Conservation (phyloP, 2,797 vertebrate species). For the Oreochromis mossambicus region DNA sequence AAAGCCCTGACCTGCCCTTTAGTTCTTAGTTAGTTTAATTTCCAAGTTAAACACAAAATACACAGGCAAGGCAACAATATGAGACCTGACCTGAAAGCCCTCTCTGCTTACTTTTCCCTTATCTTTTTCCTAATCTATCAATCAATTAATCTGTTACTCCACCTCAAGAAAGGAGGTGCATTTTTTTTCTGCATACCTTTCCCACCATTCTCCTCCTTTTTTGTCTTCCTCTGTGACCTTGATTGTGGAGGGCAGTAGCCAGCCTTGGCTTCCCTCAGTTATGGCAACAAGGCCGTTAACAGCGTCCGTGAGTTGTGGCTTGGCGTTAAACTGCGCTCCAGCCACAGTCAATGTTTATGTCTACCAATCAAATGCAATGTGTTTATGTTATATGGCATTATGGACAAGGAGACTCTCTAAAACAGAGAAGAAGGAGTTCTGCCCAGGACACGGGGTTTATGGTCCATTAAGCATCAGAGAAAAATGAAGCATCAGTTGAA, state of each 20-base stretch:
- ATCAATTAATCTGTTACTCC: neutral
- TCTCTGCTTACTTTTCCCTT: neutral
- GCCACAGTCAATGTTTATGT: conserved; percentile 79
- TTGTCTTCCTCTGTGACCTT: conserved; percentile 30
- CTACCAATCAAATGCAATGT: conserved; percentile 77
- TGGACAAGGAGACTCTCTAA: conserved; percentile 64
- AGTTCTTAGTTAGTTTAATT: neutral
- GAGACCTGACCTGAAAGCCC: neutral
- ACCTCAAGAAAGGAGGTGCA: neutral
- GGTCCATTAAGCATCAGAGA: conserved; percentile 22
- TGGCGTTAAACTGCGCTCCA: conserved; percentile 67
- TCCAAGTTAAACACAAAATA: neutral
- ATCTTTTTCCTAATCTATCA: neutral
- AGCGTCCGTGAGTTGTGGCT: conserved; percentile 68
- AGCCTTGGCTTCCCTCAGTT: conserved; percentile 58
- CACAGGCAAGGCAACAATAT: neutral
- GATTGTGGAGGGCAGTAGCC: conserved; percentile 1
- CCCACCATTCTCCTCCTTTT: neutral
- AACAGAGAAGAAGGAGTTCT: conserved; percentile 41
- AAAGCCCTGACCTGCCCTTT: neutral
- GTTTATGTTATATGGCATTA: conserved; percentile 78
- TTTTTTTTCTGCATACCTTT: neutral
- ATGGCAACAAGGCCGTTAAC: conserved; percentile 54
- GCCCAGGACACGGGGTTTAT: conserved; percentile 39
- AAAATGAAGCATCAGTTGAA: conserved; percentile 18